Evolutionary conservation across 64 coral and sea anemone genomes (phyloP).

Genomic region (Pocillopora damicornis): DNA sequence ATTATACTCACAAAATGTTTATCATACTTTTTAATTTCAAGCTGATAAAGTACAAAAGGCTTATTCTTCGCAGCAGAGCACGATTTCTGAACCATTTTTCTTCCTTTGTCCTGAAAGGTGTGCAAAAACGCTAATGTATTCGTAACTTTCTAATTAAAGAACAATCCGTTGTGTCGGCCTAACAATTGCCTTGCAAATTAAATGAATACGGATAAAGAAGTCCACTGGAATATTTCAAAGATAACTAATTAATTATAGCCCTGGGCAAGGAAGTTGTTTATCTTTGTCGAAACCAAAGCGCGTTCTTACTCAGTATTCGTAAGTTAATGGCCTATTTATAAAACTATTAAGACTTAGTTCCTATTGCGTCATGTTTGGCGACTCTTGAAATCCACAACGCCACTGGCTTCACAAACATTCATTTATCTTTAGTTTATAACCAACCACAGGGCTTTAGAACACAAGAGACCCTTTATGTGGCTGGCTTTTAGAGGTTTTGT

Average conservation of each 20-base stretch:
- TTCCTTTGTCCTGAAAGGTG: conserved; percentile 54
- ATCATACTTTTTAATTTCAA: conserved; percentile 78
- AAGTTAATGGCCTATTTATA: conserved; percentile 36
- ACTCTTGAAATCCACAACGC: not conserved
- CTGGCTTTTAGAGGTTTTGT: conserved; percentile 22
- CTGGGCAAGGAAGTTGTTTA: conserved; percentile 59
- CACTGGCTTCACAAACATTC: not conserved
- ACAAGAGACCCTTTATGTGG: conserved; percentile 35
- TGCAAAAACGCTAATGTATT: conserved; percentile 79
- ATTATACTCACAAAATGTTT: conserved; percentile 70
- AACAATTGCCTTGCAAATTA: conserved; percentile 97
- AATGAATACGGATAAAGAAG: conserved; percentile 81
- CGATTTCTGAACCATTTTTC: conserved; percentile 35
- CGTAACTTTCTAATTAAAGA: conserved; percentile 87
- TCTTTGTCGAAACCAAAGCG: conserved; percentile 27
- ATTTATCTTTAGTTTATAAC: not conserved
- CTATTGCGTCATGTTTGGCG: not conserved
- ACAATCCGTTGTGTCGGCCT: conserved; percentile 76
- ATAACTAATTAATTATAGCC: conserved; percentile 82
- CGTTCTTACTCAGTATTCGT: conserved; percentile 6
- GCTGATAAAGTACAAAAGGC: conserved; percentile 54
- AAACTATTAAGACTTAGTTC: conserved; percentile 15
- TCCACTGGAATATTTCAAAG: conserved; percentile 46
- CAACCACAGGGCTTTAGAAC: not conserved
- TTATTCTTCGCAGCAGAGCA: conserved; percentile 25